Evolutionary conservation across 2,888 invertebrate species (phyloP), one percentile per base, ranked within the genome.

Genomic region (Lepidocyrtinus sp.): DNA sequence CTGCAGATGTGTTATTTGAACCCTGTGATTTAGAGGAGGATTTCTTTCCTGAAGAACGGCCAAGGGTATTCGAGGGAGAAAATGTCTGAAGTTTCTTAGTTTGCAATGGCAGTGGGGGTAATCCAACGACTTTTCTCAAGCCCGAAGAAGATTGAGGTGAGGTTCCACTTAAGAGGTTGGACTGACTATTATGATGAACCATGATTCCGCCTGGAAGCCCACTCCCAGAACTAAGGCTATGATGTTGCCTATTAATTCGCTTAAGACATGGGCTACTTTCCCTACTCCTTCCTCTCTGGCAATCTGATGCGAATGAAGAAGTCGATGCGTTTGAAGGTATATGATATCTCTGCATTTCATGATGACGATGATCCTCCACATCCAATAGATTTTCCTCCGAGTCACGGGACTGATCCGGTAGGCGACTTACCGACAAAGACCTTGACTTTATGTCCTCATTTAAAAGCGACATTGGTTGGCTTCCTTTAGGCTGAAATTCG

Each of bases 181-280:
- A 63, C 21, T 68, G 55, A 25, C 27, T 70, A 26, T 22, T 22
- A 19, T 80, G 75, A 22, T 45, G 67, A 26, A 17, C 22, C n/a
- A 73, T 22, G 17, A 67, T 17, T n/a, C n/a, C n/a, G n/a, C n/a
- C n/a, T n/a, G n/a, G n/a, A n/a, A n/a, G n/a, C n/a, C n/a, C n/a
- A n/a, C n/a, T n/a, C n/a, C n/a, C n/a, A n/a, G n/a, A n/a, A 21
- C 15, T 36, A 17, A 12, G 46, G 65, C 36, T 55, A 19, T 63
- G 19, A n/a, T 75, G 63, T 22, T 81, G 82, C 7, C 83, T 78
- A 50, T 82, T 81, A 19, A 85, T 86, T 67, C 86, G 21, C 62
- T 86, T 85, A 9, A 86, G 61, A 62, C 86, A 86, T 12, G 86
- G 86, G 61, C 85, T 85, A 64, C 81, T 82, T 63, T 84, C 85